Percentiles rank a stretch among this genome's conserved stretches.
Evolutionary conservation across 2,113 vertebrate species (phyloP).

Genomic region (Nerophis ophidion): DNA sequence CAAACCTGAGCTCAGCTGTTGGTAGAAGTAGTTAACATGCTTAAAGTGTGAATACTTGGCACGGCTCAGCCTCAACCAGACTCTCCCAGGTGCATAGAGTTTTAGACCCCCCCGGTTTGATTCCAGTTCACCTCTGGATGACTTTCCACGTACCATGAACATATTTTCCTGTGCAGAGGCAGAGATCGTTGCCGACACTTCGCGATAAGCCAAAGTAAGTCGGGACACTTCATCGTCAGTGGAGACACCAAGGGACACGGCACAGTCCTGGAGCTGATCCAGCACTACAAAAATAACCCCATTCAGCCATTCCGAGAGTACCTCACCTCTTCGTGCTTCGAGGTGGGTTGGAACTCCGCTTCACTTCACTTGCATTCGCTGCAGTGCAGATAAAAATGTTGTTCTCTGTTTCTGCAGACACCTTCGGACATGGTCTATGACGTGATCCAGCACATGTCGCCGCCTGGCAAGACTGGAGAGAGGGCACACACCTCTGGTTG

Average conservation of each 20-base stretch:
- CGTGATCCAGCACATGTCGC: constrained; percentile 48
- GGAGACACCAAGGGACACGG: constrained; percentile 69
- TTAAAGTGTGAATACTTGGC: too few species aligned
- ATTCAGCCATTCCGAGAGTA: constrained; percentile 81
- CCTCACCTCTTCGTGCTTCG: constrained; percentile 67
- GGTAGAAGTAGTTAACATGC: too few species aligned
- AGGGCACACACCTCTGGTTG: constrained; percentile 31
- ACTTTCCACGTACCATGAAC: not conserved
- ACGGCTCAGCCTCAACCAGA: too few species aligned
- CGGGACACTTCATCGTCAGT: constrained; percentile 69
- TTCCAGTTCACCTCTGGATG: not conserved
- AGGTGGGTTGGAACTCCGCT: constrained; percentile 56
- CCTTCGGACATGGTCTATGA: constrained; percentile 65
- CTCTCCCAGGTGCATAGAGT: too few species aligned
- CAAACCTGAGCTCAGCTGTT: too few species aligned
- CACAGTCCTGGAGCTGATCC: constrained; percentile 69
- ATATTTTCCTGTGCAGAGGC: constrained; percentile 66
- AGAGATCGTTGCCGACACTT: constrained; percentile 81
- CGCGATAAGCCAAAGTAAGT: constrained; percentile 73
- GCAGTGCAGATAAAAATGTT: not conserved
- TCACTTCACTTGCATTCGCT: not conserved
- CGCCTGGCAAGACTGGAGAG: constrained; percentile 16
- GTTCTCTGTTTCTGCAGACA: constrained; percentile 35
- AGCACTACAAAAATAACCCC: constrained; percentile 69
- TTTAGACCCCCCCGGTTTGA: not conserved